These are phyloP conservation scores for Heliconius hortense DNA, from an alignment of 2,888 invertebrate genomes.

Conservation along the genomic window DNA sequence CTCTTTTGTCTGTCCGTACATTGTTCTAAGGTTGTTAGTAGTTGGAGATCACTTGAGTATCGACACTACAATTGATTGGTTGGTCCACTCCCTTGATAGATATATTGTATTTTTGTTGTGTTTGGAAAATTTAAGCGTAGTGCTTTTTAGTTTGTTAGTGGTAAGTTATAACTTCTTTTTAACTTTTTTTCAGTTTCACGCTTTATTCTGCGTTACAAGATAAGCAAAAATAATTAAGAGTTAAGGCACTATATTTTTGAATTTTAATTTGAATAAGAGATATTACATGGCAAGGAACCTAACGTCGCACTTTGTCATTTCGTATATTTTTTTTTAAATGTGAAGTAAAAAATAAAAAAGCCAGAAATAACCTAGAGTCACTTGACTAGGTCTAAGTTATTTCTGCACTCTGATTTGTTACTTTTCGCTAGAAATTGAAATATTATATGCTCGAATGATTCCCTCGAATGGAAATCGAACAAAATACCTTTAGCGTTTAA, in stretches of 20 bases:
- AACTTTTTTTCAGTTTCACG: background rate
- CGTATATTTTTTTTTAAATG: no score
- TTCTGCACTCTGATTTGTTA: no score
- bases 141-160: background rate
- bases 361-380: no score
- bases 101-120: background rate
- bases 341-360: no score
- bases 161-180: background rate
- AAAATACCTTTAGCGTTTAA: no score
- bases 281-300: background rate
- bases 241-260: background rate
- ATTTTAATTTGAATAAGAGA: background rate
- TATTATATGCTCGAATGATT: no score
- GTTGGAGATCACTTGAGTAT: slow-evolving; percentile 23
- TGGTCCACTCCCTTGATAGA: background rate
- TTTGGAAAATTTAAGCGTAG: background rate
- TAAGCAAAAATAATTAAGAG: no score
- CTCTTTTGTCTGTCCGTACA: slow-evolving; percentile 34
- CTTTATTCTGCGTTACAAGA: no score
- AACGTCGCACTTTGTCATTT: background rate
- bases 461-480: no score
- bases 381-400: no score
- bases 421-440: no score
- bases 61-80: slow-evolving; percentile 17
- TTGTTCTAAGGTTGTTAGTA: slow-evolving; percentile 30